A percentile compares a stretch with the other conserved stretches of the same genome.
phyloP scores from a whole-genome alignment of 2,113 vertebrate species.

The Hippocampus abdominalis region DNA sequence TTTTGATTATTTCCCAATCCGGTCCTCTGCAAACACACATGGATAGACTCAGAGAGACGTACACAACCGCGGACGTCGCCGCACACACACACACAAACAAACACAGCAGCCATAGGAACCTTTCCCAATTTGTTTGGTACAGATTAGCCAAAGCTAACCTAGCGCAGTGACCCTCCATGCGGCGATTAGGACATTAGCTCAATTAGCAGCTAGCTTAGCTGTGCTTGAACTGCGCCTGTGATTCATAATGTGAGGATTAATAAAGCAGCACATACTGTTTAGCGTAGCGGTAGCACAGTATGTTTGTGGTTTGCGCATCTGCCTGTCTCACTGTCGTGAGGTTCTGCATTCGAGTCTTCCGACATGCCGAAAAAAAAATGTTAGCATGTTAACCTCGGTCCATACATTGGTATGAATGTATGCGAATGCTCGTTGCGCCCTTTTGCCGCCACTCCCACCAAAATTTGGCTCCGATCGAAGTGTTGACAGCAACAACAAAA shows the following conservation, averaged over 20 bases:
- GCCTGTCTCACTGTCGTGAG: no score
- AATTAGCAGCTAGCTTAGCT: slow-evolving; percentile 33
- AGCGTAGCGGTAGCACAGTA: no score
- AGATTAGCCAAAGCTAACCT: slow-evolving; percentile 35
- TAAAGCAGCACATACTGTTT: background rate
- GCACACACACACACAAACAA: background rate
- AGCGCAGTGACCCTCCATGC: slow-evolving; percentile 26
- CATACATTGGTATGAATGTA: no score
- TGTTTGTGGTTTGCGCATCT: no score
- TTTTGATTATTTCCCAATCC: background rate
- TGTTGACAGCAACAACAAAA: background rate
- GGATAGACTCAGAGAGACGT: background rate
- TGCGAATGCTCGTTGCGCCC: no score
- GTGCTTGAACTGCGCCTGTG: slow-evolving; percentile 17
- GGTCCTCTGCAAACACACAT: background rate
- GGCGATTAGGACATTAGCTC: slow-evolving; percentile 47
- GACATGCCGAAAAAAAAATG: no score
- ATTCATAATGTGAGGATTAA: slow-evolving; percentile 47
- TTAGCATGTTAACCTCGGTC: no score
- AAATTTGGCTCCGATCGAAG: no score
- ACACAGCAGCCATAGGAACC: slow-evolving; percentile 37
- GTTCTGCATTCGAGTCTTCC: background rate
- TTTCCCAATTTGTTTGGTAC: slow-evolving; percentile 38
- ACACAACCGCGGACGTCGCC: slow-evolving; percentile 9
- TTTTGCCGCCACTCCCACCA: background rate